Evolutionary conservation across 2,888 invertebrate species (phyloP), one percentile per base, ranked within the genome.

Genomic region (Malacosoma neustria): DNA sequence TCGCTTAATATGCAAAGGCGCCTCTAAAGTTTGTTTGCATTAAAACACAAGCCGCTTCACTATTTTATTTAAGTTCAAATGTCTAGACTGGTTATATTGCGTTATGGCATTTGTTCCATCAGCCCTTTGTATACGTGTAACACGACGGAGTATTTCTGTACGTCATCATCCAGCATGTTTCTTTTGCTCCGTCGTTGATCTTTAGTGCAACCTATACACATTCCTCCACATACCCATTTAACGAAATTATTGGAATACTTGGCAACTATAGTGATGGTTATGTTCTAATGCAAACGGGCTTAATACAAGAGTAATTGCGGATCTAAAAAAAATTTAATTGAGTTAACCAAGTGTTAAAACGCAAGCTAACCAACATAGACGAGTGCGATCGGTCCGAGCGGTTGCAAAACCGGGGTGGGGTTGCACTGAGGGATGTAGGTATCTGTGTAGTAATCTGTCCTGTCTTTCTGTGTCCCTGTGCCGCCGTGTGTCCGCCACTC

Each of bases 381-480:
- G 61, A 70, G 70, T 70, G 76, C 76, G 67, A 70, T 72, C 75
- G 71, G 66, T 72, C 74, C 72, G 66, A 64, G 67, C 65, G 74
- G 74, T 73, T 71, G 80, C 74, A 52, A 67, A 71, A 68, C 64
- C 77, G 82, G 82, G 82, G 79, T 79, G 79, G 80, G 85, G 82
- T 81, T 81, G 84, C 85, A 82, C 84, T 82, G 81, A 82, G 85
- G 84, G 84, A 71, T 80, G 86, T 87, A 86, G 85, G 85, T 87
- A 85, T 87, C 73, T 87, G 87, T 87, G 85, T 87, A 87, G 87
- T 87, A 87, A 87, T 87, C 86, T 87, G 87, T 87, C 87, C 87
- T 87, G 87, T 87, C 87, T 87, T 87, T 88, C 87, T 90, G 89
- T 90, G 89, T 89, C 89, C 89, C 89, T 89, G 89, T 88, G 87